Percentiles rank a stretch among this genome's conserved stretches.
Evolutionary conservation across 2,888 invertebrate species (phyloP).

Genomic region (Oegoconia quadripuncta): DNA sequence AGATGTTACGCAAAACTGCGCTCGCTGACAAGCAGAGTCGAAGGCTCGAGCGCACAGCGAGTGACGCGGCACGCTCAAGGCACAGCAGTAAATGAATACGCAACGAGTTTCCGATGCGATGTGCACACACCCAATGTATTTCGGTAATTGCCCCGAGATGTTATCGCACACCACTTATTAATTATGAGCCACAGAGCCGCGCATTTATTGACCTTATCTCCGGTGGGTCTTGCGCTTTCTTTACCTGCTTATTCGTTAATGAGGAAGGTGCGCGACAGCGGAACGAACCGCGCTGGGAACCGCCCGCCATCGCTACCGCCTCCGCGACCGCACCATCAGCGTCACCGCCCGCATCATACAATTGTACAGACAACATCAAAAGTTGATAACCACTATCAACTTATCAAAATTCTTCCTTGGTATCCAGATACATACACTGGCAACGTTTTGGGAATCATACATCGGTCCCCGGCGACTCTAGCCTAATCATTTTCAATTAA

Average conservation of each 20-base stretch:
- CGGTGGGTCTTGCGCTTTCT: constrained; percentile 62
- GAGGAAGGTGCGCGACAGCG: constrained; percentile 52
- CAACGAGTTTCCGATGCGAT: constrained; percentile 45
- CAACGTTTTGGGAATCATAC: no score
- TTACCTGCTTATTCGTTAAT: constrained; percentile 56
- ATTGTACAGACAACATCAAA: no score
- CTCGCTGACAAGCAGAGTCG: no score
- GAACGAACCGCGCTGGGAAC: constrained; percentile 52
- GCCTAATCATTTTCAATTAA: no score
- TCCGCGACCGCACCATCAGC: constrained; percentile 16
- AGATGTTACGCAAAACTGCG: no score
- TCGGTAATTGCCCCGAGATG: constrained; percentile 60
- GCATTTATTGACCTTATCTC: constrained; percentile 75
- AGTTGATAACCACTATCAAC: no score
- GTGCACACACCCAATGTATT: constrained; percentile 40
- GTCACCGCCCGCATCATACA: constrained; percentile 17
- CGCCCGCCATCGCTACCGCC: constrained; percentile 21
- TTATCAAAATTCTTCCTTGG: no score
- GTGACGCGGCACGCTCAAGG: constrained; percentile 28
- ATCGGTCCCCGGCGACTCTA: no score
- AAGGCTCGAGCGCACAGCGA: constrained; percentile 19
- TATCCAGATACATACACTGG: no score
- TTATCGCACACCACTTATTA: constrained; percentile 61
- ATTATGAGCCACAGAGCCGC: constrained; percentile 61
- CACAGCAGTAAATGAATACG: constrained; percentile 45